Evolutionary conservation across 2,113 vertebrate species (phyloP).

Genomic region (Coryphaenoides rupestris): DNA sequence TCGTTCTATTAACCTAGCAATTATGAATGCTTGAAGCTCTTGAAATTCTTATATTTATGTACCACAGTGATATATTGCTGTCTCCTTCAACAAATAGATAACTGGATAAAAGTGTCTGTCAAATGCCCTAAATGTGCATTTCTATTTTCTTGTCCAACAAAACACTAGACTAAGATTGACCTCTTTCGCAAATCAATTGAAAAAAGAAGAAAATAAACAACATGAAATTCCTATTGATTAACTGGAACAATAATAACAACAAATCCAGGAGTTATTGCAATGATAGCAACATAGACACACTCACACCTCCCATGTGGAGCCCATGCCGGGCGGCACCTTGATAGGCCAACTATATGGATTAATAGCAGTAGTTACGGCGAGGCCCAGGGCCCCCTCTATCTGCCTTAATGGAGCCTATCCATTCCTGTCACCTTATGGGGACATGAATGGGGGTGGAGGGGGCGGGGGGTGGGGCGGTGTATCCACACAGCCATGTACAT

Average conservation of each 20-base stretch:
- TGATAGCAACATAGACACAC: constrained; percentile 28
- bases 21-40: no score
- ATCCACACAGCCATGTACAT: constrained; percentile 61
- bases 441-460: constrained; percentile 29
- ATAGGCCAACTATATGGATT: constrained; percentile 77
- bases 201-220: not conserved
- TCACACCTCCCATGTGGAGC: constrained; percentile 44
- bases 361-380: constrained; percentile 75
- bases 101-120: no score
- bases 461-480: constrained; percentile 48
- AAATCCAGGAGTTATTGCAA: constrained; percentile 38
- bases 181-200: no score
- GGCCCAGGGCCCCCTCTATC: constrained; percentile 67
- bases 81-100: no score
- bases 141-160: no score
- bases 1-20: no score
- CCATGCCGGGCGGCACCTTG: constrained; percentile 53
- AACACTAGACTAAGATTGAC: no score
- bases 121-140: no score
- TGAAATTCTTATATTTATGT: no score
- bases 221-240: constrained; percentile 23
- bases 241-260: constrained; percentile 42
- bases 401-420: constrained; percentile 76
- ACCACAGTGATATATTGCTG: no score
- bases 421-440: constrained; percentile 76